These are phyloP conservation scores for Beaufortia kweichowensis DNA, from an alignment of 2,113 vertebrate species.

Conservation along the genomic window DNA sequence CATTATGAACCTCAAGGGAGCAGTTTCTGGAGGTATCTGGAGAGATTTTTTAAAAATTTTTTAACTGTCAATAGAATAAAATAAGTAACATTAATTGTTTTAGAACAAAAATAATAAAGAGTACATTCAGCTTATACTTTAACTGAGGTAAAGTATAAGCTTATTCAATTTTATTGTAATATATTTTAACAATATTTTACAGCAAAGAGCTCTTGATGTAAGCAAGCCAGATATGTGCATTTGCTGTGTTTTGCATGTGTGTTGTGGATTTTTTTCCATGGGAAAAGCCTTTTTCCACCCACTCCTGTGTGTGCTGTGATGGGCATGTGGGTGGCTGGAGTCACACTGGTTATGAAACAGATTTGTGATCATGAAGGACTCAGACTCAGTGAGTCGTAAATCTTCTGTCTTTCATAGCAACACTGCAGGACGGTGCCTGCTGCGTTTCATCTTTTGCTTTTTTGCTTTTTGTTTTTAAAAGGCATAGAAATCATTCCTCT, in stretches of 20 bases:
- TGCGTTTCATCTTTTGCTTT: background rate
- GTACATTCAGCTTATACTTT: no score
- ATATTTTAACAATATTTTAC: background rate
- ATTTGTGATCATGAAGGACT: constrained; percentile 46
- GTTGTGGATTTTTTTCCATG: background rate
- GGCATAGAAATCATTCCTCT: constrained; percentile 14
- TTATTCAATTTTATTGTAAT: no score
- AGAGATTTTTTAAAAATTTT: background rate
- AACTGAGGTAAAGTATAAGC: no score
- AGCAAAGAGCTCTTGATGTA: background rate
- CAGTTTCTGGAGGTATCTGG: background rate
- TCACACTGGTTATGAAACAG: constrained; percentile 54
- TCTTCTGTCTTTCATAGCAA: constrained; percentile 27
- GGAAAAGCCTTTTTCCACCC: constrained; percentile 65
- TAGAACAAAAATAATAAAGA: no score
- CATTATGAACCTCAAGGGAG: background rate
- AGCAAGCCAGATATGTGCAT: background rate
- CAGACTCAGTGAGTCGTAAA: background rate
- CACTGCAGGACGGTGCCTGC: background rate
- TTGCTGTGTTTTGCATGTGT: background rate
- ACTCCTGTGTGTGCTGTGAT: constrained; percentile 54
- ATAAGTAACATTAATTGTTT: no score
- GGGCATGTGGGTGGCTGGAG: constrained; percentile 62
- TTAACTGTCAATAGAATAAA: background rate
- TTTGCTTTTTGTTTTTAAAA: background rate